Conservation (phyloP, 2,113 vertebrate species). For the Equus przewalskii region DNA sequence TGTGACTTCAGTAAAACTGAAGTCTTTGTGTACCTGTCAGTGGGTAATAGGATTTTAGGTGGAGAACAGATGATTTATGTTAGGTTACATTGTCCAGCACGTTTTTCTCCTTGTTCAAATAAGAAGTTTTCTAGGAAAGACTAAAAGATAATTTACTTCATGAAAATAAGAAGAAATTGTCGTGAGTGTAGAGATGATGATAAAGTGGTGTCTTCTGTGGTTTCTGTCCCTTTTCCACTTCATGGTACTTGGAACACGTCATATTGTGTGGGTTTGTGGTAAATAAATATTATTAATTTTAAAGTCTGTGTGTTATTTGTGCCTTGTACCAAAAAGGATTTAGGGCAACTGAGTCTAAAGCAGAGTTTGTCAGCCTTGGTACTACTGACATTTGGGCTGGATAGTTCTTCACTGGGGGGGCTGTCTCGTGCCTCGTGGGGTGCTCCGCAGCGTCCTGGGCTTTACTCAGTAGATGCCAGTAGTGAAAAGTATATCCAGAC, state of each 20-base stretch:
- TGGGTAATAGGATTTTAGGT: slow-evolving; percentile 21
- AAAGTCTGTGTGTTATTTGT: neutral
- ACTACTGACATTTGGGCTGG: neutral
- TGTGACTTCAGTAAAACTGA: slow-evolving; percentile 57
- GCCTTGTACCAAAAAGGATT: neutral
- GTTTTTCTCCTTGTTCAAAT: slow-evolving; percentile 46
- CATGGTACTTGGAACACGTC: neutral
- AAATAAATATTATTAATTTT: slow-evolving; percentile 23
- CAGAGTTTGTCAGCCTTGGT: neutral
- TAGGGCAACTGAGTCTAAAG: neutral
- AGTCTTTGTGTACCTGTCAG: neutral
- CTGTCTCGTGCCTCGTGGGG: neutral
- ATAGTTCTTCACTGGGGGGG: neutral
- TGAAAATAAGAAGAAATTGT: slow-evolving; percentile 9
- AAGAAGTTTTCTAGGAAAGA: neutral
- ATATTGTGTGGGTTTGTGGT: neutral
- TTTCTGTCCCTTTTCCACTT: neutral
- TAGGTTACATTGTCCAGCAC: neutral
- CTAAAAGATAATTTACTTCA: neutral
- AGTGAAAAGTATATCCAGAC: neutral
- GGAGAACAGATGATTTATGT: slow-evolving; percentile 6
- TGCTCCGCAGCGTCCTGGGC: neutral
- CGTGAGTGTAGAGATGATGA: neutral
- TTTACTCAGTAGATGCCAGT: neutral
- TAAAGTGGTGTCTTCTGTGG: neutral